Evolutionary conservation across 2,113 vertebrate genomes (phyloP), one percentile per base, ranked within the genome.

Genomic region (Chaetops frenatus): DNA sequence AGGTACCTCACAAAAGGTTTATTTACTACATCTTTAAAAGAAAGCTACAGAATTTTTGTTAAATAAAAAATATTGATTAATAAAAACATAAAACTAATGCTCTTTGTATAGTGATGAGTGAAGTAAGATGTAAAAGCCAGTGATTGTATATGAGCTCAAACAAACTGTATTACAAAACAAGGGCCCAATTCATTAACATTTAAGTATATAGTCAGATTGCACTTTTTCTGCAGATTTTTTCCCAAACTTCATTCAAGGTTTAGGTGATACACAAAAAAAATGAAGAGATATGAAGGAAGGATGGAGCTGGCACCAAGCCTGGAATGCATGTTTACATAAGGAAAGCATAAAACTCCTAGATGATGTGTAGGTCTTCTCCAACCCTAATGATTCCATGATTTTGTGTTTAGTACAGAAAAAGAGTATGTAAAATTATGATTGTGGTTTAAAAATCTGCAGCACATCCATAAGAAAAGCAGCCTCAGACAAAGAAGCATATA

Each of bases 61-160:
- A 98, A 96, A 96, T 86, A 96, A 95, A 95, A 97, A 97, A 96
- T 82, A 93, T 18, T 94, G 88, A 97, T 95, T 96, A 96, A 97
- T 94, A 97, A 95, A 91, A 94, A 97, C 95, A 70, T 31, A 53
- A 96, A 96, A 70, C 44, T 21, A 36, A 73, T 94, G 89, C 97
- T 97, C 95, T 95, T 92, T 76, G 74, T 95, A 97, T 81, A 96
- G 92, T 94, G 96, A 96, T 97, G 92, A 97, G 92, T 90, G 84
- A 90, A 96, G 85, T 94, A 90, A 97, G 64, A 96, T 92, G 87
- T 91, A 92, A 95, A 95, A 89, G 85, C 28, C 78, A 94, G 60
- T 95, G 92, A 91, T 17, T 87, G 47, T 35, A 69, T 69, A 94
- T 7, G 33, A 92, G 78, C n/a, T 94, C 51, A 93, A 91, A 72